A percentile compares a stretch with the other conserved stretches of the same genome.
phyloP scores from a whole-genome alignment of 1,140 invertebrate species.

The Himalopsyche phryganea region DNA sequence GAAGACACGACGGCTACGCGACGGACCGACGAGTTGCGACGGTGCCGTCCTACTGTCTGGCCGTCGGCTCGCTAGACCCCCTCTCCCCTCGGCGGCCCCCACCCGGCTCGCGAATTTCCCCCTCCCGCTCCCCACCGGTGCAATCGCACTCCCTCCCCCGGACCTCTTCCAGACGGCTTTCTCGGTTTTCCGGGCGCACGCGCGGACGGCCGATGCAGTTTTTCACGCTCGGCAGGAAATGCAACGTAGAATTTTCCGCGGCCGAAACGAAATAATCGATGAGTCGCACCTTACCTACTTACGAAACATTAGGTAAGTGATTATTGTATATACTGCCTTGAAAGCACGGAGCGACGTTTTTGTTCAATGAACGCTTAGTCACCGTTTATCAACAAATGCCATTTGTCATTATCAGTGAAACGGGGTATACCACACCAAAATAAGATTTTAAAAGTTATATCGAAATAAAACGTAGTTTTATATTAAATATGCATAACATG shows the following conservation, averaged over 20 bases:
- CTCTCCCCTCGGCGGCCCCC: not conserved
- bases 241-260: slow-evolving; percentile 23
- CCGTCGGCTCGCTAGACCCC: not conserved
- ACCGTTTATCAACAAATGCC: too few species aligned
- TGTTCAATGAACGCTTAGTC: too few species aligned
- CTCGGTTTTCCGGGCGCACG: slow-evolving; percentile 1
- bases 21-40: slow-evolving; percentile 15
- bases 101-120: not conserved
- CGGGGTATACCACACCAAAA: too few species aligned
- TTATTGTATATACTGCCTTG: too few species aligned
- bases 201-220: slow-evolving; percentile 22
- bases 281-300: slow-evolving; percentile 7
- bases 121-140: not conserved
- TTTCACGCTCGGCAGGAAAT: slow-evolving; percentile 21
- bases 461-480: too few species aligned
- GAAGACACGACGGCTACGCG: slow-evolving; percentile 11
- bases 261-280: slow-evolving; percentile 29
- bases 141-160: not conserved
- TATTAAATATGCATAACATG: too few species aligned
- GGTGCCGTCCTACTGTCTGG: slow-evolving; percentile 30
- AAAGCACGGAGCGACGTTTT: too few species aligned
- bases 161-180: slow-evolving; percentile 1
- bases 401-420: too few species aligned
- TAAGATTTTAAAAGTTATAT: too few species aligned
- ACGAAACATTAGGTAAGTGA: slow-evolving; percentile 1